Conservation (phyloP, 2,888 invertebrate genomes). For the Sclerodermus sp. region DNA sequence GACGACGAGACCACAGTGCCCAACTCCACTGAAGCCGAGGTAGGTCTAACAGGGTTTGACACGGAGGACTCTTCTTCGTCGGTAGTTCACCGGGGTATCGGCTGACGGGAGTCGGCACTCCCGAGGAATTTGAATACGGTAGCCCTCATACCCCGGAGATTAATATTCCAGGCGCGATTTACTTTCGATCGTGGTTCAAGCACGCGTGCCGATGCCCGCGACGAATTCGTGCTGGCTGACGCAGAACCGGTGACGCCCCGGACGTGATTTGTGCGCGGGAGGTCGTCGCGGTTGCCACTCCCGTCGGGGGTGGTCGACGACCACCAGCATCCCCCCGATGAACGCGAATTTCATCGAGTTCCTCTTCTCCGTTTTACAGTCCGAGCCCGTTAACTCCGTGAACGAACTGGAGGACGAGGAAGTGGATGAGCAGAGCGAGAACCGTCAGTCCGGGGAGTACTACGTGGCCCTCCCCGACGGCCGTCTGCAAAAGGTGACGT, state of each 20-base stretch:
- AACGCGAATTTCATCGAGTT: too few relatives aligned
- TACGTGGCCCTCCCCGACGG: conserved; percentile 68
- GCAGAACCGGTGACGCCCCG: too few relatives aligned
- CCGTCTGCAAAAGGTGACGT: conserved; percentile 66
- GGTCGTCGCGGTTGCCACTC: too few relatives aligned
- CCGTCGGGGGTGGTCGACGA: too few relatives aligned
- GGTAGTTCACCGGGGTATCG: conserved; percentile 13
- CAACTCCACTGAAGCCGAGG: conserved; percentile 44
- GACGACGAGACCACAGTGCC: conserved; percentile 50
- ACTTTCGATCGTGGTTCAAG: conserved; percentile 47
- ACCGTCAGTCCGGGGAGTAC: conserved; percentile 61
- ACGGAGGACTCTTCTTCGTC: too few relatives aligned
- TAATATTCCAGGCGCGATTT: conserved; percentile 28
- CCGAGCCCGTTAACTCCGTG: conserved; percentile 43
- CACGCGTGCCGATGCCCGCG: conserved; percentile 29
- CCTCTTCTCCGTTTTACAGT: conserved; percentile 21
- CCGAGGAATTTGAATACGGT: conserved; percentile 33
- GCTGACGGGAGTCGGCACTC: background rate
- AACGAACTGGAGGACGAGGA: conserved; percentile 50
- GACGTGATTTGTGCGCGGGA: background rate
- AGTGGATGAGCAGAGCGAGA: conserved; percentile 37
- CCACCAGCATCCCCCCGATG: too few relatives aligned
- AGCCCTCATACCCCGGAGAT: conserved; percentile 10
- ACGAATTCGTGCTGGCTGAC: too few relatives aligned
- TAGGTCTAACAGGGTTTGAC: conserved; percentile 15